Conservation (phyloP, 1,140 invertebrate genomes). For the Formica exsecta region DNA sequence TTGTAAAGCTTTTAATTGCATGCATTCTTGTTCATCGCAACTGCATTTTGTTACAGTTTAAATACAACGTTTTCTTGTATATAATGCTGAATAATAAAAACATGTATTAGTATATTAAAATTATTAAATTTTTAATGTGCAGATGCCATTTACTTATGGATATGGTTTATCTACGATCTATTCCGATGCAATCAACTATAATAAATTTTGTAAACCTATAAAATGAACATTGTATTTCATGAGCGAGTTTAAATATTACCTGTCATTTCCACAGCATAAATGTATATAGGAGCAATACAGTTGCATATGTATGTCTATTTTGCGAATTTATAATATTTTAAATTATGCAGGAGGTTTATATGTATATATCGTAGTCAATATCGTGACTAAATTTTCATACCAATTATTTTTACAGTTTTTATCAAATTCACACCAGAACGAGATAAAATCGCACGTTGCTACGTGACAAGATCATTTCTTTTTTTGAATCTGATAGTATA, state of each 20-base stretch:
- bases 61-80: background rate
- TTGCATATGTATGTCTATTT: background rate
- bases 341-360: background rate
- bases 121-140: background rate
- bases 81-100: constrained; percentile 17
- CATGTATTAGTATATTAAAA: background rate
- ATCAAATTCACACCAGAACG: background rate
- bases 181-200: background rate
- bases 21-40: background rate
- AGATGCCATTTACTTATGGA: background rate
- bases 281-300: background rate
- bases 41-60: too few relatives aligned
- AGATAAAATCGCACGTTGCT: constrained; percentile 13
- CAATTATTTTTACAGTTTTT: constrained; percentile 32
- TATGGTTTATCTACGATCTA: background rate
- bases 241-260: background rate
- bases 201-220: background rate
- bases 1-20: constrained; percentile 27
- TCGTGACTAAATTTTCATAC: background rate
- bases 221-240: background rate
- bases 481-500: constrained; percentile 14
- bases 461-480: constrained; percentile 23
- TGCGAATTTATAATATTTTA: background rate
- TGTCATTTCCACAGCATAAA: background rate
- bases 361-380: background rate